These are phyloP conservation scores for Drosophila obscura DNA, from an alignment of 1,140 invertebrate genomes.

Conservation along the genomic window DNA sequence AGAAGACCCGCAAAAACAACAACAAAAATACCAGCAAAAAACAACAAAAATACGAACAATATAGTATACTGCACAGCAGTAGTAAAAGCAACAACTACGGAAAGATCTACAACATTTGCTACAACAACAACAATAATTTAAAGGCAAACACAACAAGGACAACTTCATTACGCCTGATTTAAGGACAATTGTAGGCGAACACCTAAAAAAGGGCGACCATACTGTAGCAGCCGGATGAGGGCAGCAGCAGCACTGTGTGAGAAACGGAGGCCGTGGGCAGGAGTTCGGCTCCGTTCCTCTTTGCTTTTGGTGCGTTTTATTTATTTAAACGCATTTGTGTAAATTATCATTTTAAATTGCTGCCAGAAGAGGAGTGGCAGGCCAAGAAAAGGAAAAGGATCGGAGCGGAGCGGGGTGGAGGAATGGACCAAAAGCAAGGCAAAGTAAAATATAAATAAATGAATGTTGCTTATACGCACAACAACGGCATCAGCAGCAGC, in stretches of 20 bases:
- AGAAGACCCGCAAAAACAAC: constrained; percentile 6
- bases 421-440: constrained; percentile 16
- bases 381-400: neutral
- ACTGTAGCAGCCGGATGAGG: neutral
- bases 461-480: constrained; percentile 71
- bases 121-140: constrained; percentile 43
- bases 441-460: constrained; percentile 81
- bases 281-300: neutral
- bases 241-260: neutral
- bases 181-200: constrained; percentile 78
- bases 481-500: constrained; percentile 2
- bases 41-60: constrained; percentile 70
- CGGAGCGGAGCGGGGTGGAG: neutral
- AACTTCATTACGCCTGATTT: constrained; percentile 84
- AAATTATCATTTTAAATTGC: constrained; percentile 83
- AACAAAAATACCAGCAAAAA: constrained; percentile 37
- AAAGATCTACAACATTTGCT: constrained; percentile 33
- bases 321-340: constrained; percentile 83
- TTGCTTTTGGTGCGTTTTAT: constrained; percentile 66
- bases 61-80: neutral
- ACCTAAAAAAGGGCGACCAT: constrained; percentile 41
- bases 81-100: constrained; percentile 20
- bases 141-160: constrained; percentile 62
- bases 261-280: neutral
- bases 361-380: constrained; percentile 31